Base-by-base conservation (phyloP, 2,797 vertebrate genomes). In the Sebastes miniatus region DNA sequence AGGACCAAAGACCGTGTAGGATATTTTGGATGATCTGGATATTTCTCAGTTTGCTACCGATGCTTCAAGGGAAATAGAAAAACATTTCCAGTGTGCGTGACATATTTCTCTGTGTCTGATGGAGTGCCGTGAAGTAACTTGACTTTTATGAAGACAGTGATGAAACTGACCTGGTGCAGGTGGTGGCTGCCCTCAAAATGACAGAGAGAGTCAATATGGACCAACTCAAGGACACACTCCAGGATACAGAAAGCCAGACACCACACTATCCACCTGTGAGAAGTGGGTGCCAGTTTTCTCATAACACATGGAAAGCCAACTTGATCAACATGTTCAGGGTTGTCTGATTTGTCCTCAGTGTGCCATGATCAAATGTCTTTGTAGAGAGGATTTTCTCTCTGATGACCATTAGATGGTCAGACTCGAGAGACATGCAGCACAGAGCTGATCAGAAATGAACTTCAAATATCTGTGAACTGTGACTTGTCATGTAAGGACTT, bases 401-500 rank as follows among this genome's bases (percentile, higher is more conserved):
- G 20, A 54, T 54, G 50, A 54, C 50, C 50, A 54, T 11, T 54
- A 22, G 5, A 54, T 54, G 20, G 50, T 54, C 50, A 54, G 50
- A 54, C 50, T 54, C 50, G 2, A 52, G 50, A 69, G 11, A 20
- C 29, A 50, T 54, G 57, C 52, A 58, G 36, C 47, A 20, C 47
- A 50, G 18, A 63, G n/a, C 39, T 20, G 43, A 52, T 54, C 39
- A 73, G 32, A 63, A 31, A 57, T 36, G 13, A 69, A 69, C 52
- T 36, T 36, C 8, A 57, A 50, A 52, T 73, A 54, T 63, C 43
- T 58, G 68, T 63, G 43, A 73, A 39, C 32, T 47, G 43, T 25
- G 32, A 69, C 71, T 43, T 57, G 47, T 39, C 76, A 54, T 56
- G 50, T 8, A 39, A 57, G 31, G 79, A 72, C 71, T 70, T 75